A percentile compares a stretch with the other conserved stretches of the same genome.
Evolutionary conservation across 1,140 invertebrate species (phyloP).

Genomic region (Microplitis demolitor): DNA sequence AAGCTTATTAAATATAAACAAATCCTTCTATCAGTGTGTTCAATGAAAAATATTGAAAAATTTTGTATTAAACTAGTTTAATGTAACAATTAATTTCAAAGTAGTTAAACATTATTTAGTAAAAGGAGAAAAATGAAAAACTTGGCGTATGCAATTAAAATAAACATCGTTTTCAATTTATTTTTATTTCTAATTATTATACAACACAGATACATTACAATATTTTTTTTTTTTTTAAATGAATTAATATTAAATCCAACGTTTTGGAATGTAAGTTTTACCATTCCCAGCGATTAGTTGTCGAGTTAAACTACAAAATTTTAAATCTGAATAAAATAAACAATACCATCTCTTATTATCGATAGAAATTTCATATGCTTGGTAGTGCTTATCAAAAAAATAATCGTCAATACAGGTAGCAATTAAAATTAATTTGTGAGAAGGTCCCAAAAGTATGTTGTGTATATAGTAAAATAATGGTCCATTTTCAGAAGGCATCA

Average conservation of each 20-base stretch:
- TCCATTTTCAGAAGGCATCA: neutral
- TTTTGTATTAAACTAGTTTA: too few relatives aligned
- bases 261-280: neutral
- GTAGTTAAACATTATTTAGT: too few relatives aligned
- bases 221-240: too few relatives aligned
- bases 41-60: too few relatives aligned
- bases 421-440: neutral
- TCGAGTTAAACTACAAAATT: neutral
- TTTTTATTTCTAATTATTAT: too few relatives aligned
- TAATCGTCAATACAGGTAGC: neutral
- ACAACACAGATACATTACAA: too few relatives aligned
- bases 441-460: neutral
- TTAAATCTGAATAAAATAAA: neutral
- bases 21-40: too few relatives aligned
- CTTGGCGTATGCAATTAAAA: too few relatives aligned
- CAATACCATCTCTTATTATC: neutral
- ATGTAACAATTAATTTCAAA: too few relatives aligned
- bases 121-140: too few relatives aligned
- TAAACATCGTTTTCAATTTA: too few relatives aligned
- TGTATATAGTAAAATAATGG: neutral
- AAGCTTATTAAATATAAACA: too few relatives aligned
- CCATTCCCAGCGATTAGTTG: neutral
- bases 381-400: neutral
- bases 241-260: neutral
- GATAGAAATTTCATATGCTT: neutral